Conservation (phyloP, 2,888 invertebrate species). For the Cotesia congregata region DNA sequence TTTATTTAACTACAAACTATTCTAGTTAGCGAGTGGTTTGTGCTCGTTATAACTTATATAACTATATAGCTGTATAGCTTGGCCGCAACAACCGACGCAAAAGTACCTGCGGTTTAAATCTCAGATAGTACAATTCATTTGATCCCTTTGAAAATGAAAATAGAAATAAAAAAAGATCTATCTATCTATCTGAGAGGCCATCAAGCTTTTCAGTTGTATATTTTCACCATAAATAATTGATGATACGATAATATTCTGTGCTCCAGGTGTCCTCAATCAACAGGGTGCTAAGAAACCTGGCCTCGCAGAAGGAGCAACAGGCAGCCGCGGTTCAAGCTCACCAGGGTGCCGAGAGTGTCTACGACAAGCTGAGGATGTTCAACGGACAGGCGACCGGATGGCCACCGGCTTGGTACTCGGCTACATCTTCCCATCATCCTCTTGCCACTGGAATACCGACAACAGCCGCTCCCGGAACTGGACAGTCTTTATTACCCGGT, state of each 20-base stretch:
- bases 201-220: neutral
- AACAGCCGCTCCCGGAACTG: constrained; percentile 64
- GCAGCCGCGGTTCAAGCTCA: constrained; percentile 77
- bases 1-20: neutral
- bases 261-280: constrained; percentile 97
- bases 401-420: constrained; percentile 90
- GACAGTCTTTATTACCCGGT: constrained; percentile 68
- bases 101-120: neutral
- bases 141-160: neutral
- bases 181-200: neutral
- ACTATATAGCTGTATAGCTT: neutral
- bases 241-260: constrained; percentile 40
- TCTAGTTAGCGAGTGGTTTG: neutral
- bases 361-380: constrained; percentile 95
- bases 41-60: neutral
- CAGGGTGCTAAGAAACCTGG: constrained; percentile 95
- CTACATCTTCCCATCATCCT: constrained; percentile 81
- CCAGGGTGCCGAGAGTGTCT: constrained; percentile 85
- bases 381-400: constrained; percentile 87
- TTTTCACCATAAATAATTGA: constrained; percentile 6
- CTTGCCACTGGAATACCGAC: constrained; percentile 65
- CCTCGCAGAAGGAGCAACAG: constrained; percentile 96
- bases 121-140: neutral
- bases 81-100: neutral
- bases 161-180: neutral